A percentile compares a stretch with the other conserved stretches of the same genome.
These are phyloP conservation scores for Bombus fervidus DNA, from an alignment of 1,140 invertebrate genomes.

Conservation along the genomic window DNA sequence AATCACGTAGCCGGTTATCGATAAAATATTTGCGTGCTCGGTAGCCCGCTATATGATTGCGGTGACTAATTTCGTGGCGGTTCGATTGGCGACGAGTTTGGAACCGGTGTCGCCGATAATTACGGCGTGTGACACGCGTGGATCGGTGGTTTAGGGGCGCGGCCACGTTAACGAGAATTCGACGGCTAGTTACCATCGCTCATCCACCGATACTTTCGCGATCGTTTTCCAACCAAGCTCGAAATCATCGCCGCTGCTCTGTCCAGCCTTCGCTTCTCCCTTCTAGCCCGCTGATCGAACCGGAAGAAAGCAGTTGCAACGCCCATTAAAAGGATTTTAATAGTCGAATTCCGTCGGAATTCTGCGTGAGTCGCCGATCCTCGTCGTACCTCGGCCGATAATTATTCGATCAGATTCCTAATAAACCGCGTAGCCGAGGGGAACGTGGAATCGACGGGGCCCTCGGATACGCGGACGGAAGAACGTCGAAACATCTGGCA, in stretches of 20 bases:
- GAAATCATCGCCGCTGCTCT: too few relatives aligned
- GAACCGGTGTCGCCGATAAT: background rate
- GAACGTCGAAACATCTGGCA: slow-evolving; percentile 37
- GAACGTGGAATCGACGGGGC: background rate
- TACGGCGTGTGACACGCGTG: background rate
- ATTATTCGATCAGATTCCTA: slow-evolving; percentile 48
- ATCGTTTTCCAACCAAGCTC: background rate
- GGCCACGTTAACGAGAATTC: slow-evolving; percentile 9
- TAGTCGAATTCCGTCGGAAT: background rate
- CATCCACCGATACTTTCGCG: background rate
- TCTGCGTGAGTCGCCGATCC: background rate
- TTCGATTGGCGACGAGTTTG: background rate
- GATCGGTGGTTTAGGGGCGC: background rate
- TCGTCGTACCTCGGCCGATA: slow-evolving; percentile 1
- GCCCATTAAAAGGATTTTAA: background rate
- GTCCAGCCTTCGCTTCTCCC: rapidly evolving
- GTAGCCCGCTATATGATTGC: background rate
- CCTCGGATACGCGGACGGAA: background rate
- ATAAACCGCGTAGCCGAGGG: slow-evolving; percentile 11
- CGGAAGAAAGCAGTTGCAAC: too few relatives aligned
- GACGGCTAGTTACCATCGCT: background rate
- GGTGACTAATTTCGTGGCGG: slow-evolving; percentile 8
- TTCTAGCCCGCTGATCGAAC: rapidly evolving
- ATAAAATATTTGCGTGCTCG: slow-evolving; percentile 10
- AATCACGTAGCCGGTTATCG: background rate